Conservation (phyloP, 2,113 vertebrate genomes). For the Tenebrosternarchus preto region DNA sequence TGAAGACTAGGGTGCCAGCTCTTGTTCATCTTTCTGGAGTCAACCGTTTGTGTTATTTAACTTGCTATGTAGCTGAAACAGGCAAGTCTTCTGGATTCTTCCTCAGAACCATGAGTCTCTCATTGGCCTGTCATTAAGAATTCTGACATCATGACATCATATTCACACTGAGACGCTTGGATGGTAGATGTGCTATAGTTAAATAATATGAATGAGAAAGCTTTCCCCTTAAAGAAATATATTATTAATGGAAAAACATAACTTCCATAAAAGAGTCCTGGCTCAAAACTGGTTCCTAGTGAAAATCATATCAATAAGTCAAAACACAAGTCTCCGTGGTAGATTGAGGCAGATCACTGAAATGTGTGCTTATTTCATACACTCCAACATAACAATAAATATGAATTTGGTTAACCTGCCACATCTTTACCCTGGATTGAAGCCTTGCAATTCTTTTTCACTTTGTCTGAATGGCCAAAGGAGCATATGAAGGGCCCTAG, state of each 20-base stretch:
- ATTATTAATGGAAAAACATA: not conserved
- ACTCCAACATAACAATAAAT: slow-evolving; percentile 36
- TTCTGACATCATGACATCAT: slow-evolving; percentile 52
- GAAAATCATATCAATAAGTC: not conserved
- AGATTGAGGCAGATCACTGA: not conserved
- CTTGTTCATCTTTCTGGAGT: slow-evolving; percentile 65
- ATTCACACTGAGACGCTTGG: slow-evolving; percentile 5
- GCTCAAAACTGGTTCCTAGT: not conserved
- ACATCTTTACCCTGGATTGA: slow-evolving; percentile 23
- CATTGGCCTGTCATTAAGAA: slow-evolving; percentile 11
- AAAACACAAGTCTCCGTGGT: too few relatives aligned
- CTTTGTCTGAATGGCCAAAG: slow-evolving; percentile 61
- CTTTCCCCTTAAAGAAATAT: not conserved
- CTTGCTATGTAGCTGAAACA: slow-evolving; percentile 57
- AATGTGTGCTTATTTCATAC: not conserved
- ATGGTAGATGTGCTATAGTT: not conserved
- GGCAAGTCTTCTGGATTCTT: slow-evolving; percentile 9
- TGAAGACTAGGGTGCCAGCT: slow-evolving; percentile 60
- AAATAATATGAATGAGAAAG: not conserved
- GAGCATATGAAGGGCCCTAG: slow-evolving; percentile 62
- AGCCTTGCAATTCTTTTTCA: slow-evolving; percentile 39
- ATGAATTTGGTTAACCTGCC: slow-evolving; percentile 54
- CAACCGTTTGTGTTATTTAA: slow-evolving; percentile 66
- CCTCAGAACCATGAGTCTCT: not conserved
- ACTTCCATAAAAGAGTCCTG: not conserved